phyloP scores from a whole-genome alignment of 2,797 vertebrate species.

The Peromyscus aztecus region DNA sequence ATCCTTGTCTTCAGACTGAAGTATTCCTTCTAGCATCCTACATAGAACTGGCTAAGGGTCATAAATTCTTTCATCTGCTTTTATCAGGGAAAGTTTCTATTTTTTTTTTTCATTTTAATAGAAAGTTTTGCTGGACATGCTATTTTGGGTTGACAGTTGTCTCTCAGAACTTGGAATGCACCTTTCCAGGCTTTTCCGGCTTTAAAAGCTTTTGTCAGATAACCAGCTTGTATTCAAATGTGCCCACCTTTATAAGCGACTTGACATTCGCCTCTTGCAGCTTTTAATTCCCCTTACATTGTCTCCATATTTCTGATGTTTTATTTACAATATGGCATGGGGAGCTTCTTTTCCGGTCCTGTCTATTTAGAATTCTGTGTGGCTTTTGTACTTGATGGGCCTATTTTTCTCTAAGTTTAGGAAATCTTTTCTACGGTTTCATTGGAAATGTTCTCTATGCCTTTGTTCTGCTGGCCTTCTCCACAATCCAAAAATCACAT shows the following conservation, averaged over 20 bases:
- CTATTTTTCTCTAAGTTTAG: not conserved
- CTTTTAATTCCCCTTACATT: not conserved
- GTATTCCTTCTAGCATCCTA: not conserved
- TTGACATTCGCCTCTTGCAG: not conserved
- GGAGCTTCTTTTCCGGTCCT: not conserved
- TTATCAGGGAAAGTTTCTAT: not conserved
- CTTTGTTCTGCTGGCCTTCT: not conserved
- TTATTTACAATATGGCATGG: not conserved
- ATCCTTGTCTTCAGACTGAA: not conserved
- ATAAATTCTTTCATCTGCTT: not conserved
- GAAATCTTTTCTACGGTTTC: not conserved
- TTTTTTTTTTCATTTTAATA: not conserved
- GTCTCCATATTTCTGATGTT: not conserved
- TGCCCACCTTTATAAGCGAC: not conserved
- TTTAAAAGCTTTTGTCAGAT: not conserved
- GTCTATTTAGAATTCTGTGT: not conserved
- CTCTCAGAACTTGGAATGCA: not conserved
- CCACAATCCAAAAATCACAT: not conserved
- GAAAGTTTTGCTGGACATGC: not conserved
- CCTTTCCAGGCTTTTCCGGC: not conserved
- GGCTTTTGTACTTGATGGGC: not conserved
- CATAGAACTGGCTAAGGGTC: not conserved
- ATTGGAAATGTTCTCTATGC: not conserved
- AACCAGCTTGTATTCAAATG: not conserved
- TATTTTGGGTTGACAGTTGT: not conserved